Percentiles rank a stretch among this genome's conserved stretches.
These are phyloP conservation scores for Tenebrio molitor DNA, from an alignment of 1,140 invertebrate genomes.

Conservation along the genomic window DNA sequence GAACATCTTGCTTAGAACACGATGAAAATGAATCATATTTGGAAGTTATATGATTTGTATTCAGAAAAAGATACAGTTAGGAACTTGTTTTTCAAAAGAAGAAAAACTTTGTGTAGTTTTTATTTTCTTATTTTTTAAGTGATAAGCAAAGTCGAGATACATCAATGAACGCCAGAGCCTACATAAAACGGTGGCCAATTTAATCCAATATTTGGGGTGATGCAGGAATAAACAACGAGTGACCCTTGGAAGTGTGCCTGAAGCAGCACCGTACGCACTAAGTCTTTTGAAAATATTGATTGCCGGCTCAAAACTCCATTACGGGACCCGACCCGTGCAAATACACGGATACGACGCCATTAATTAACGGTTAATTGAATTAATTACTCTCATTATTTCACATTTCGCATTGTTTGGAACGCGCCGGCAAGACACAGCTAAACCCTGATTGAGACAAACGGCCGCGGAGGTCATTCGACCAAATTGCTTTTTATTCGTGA, in stretches of 20 bases:
- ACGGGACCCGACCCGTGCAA: constrained; percentile 63
- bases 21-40: too few species aligned
- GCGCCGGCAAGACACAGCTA: constrained; percentile 57
- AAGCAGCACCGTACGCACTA: constrained; percentile 21
- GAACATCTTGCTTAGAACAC: too few species aligned
- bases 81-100: too few species aligned
- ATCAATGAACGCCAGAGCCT: too few species aligned
- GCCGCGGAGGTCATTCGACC: constrained; percentile 60
- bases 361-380: constrained; percentile 70
- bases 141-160: too few species aligned
- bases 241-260: constrained; percentile 27
- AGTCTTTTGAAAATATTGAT: constrained; percentile 65
- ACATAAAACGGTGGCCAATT: too few species aligned
- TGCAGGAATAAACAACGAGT: too few species aligned
- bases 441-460: constrained; percentile 64
- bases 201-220: too few species aligned
- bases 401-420: constrained; percentile 63
- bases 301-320: constrained; percentile 68
- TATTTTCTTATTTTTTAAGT: too few species aligned
- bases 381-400: constrained; percentile 68
- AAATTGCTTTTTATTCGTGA: constrained; percentile 63
- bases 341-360: constrained; percentile 66
- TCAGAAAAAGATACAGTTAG: too few species aligned
- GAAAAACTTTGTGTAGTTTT: too few species aligned
- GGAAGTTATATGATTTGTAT: too few species aligned